Base-by-base conservation (phyloP, 2,888 invertebrate species). In the Margaritifera margaritifera region DNA sequence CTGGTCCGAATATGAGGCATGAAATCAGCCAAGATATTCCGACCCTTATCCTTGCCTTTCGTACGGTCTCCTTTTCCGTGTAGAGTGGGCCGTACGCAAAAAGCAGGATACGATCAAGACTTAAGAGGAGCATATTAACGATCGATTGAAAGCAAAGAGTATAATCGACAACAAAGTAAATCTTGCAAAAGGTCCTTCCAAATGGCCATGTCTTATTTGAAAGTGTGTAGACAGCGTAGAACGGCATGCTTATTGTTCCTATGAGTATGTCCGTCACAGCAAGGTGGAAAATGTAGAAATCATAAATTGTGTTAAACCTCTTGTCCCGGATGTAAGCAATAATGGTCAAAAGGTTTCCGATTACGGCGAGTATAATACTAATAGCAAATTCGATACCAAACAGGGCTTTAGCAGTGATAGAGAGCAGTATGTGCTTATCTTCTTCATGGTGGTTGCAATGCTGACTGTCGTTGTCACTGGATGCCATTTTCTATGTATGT, bases 141-240 rank as follows among this genome's bases (percentile, higher is more conserved):
- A 80, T 77, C 0, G 81, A 78, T 69, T 82, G 77, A 20, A 79
- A 64, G 56, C 81, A 83, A 52, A 80, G 67, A 5, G 78, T 77
- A 64, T 77, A 84, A 64, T 85, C 84, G 0, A 74, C 56, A 15
- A 78, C 70, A 60, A 79, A 53, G 70, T 72, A 84, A 4, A 74
- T 51, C 66, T 84, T 84, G 64, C 85, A 85, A 59, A 81, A 77
- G n/a, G 62, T 68, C 22, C 62, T 55, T 18, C 82, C 82, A 56
- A 85, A 79, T 0, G 75, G 76, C 85, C 85, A 85, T 31, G 57
- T 55, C 57, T 68, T 78, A 11, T 69, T 71, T 8, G 59, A 58
- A 2, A 81, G 53, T 2, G 80, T 83, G 57, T 80, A 80, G n/a
- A 79, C 75, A 4, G 81, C 79, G 60, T 83, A 80, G 51, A 85